Base-by-base conservation (phyloP, 2,797 vertebrate species). In the Hemibagrus guttatus region DNA sequence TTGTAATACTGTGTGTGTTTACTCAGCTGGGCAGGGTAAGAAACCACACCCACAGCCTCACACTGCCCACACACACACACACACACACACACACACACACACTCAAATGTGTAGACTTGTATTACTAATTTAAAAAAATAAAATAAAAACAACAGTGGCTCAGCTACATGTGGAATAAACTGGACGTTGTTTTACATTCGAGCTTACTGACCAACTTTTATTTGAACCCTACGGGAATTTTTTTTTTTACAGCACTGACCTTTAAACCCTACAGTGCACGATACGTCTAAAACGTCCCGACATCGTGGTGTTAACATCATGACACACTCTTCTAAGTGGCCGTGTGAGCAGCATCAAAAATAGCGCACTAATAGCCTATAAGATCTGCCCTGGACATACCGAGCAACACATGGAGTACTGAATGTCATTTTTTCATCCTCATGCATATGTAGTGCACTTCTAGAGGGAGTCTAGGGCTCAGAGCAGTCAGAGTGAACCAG, bases 1-100 rank as follows among this genome's bases (percentile, higher is more conserved):
- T 87, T 79, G 59, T 49, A 79, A 17, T 17, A 14, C 2, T 28
- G 23, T 56, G 23, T 56, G 19, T 85, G 59, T 78, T 85, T 85
- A 78, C 71, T 61, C 56, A 66, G 28, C 82, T 19, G 49, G 46
- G 74, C 54, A 28, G 46, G 56, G 56, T 4, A 0, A 26, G n/a
- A 68, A 68, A 17, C 17, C 17, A 46, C 52, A 28, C 46, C 1
- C 16, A 26, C n/a, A 54, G 28, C 23, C 31, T 26, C 26, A 35
- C 7, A 42, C 39, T 21, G n/a, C 83, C 28, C 83, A 84, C 12
- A 49, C 63, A 28, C 66, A 54, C 4, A 1, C 31, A 5, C 31
- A 68, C 31, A 31, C 6, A 31, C 35, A 17, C 16, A 42, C 46
- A 74, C 83, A 84, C 13, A 49, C 64, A 31, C 66, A 54, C 4